Base-by-base conservation (phyloP, 2,797 vertebrate species). In the Coilia nasus region DNA sequence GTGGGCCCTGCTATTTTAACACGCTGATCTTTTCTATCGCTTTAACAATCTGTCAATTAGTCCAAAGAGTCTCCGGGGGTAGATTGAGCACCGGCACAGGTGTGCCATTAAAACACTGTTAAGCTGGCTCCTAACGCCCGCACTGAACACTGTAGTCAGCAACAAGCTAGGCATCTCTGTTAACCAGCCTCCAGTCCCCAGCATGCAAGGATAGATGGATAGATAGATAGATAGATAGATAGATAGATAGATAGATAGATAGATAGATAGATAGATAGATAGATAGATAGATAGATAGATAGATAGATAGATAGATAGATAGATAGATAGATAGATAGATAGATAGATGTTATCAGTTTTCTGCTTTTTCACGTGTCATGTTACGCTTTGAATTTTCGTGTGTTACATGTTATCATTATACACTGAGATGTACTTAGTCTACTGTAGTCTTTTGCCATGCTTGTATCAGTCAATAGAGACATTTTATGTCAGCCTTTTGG, bases 41-140 rank as follows among this genome's bases (percentile, higher is more conserved):
- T 88, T 93, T 92, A 89, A 92, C 91, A 91, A 89, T 78, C 89
- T 87, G 90, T 87, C 89, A 92, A 88, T 92, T 90, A 89, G 85
- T 57, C 78, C 62, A 85, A 89, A 88, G 87, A 83, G 86, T 67
- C 87, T 88, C 84, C 14, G 84, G 85, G 56, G 85, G 81, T 80
- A 82, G 47, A 56, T 81, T 87, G 89, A 86, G 89, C 84, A 82
- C 5, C 35, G 84, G 83, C 71, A 44, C 71, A 21, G 10, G 88
- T 41, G 47, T 81, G 82, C 87, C 89, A 87, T 85, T 84, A 89
- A 90, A 81, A 83, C 59, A 50, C 85, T 78, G 64, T 81, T 84
- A 84, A 7, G 41, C 71, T 21, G 71, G 3, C 5, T 78, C 31
- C 31, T 19, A 78, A 78, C 71, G 17, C 71, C 17, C 2, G 14